Evolutionary conservation across 35 echinoderm and acorn worm genomes (phyloP), one percentile per base, ranked within the genome.

Genomic region (Ophiothrix spiculata): DNA sequence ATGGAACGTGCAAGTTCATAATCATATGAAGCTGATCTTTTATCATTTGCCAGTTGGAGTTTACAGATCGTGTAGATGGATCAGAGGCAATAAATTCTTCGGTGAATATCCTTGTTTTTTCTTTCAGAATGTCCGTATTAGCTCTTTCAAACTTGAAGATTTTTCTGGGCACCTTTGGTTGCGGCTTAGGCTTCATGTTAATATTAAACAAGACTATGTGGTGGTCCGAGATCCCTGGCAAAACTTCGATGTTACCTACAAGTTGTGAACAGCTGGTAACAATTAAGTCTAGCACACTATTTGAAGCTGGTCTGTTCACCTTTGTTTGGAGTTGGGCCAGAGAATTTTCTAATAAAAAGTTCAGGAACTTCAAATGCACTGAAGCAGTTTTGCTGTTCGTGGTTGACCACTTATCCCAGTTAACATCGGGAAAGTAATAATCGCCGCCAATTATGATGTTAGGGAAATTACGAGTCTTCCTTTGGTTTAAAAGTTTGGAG

Each of bases 381-480:
- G 64, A 31, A 38, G 40, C 45, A 36, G 33, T 85, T 74, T 34
- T 73, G 21, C 41, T 60, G 23, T 38, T 46, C 10, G 83, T 85
- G 36, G 40, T 74, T 0, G 83, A 33, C 31, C 37, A 35, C 1
- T 2, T 46, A 4, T 85, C 63, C 83, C 83, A 85, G 45, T 85
- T n/a, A 33, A 85, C 75, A 33, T 85, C 45, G 37, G 83, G 83
- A 56, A 74, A 35, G 35, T 85, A 75, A 19, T 75, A 75, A 40
- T 85, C 83, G 32, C 83, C 83, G 75, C 56, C 83, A 14, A 85
- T 85, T 37, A 75, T 31, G 29, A 75, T 56, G 40, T 85, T n/a
- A n/a, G n/a, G n/a, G n/a, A n/a, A n/a, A n/a, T n/a, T n/a, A n/a
- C n/a, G n/a, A n/a, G n/a, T n/a, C n/a, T n/a, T n/a, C n/a, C n/a